These are phyloP conservation scores for Calyptommatus sinebrachiatus DNA, from an alignment of 2,113 vertebrate species.

Conservation along the genomic window DNA sequence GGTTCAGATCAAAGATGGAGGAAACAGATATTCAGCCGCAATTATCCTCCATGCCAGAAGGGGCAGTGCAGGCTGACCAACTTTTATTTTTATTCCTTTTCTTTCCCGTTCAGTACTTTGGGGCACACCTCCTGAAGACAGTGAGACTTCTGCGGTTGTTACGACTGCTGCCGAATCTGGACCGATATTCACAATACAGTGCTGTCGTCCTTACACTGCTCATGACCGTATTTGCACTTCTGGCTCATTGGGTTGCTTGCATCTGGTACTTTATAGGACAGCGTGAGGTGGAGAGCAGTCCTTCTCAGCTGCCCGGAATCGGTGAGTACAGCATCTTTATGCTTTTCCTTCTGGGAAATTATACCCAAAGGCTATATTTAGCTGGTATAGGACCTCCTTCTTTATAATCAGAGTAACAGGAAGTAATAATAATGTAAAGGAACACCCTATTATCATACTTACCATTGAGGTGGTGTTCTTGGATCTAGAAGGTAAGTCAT, in stretches of 20 bases:
- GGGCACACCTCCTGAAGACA: conserved; percentile 70
- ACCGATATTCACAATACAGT: conserved; percentile 71
- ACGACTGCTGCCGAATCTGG: conserved; percentile 67
- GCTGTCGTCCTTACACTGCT: conserved; percentile 69
- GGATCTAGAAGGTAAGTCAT: too few species aligned
- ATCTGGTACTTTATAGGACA: conserved; percentile 74
- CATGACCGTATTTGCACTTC: conserved; percentile 71
- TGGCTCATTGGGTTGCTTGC: conserved; percentile 74
- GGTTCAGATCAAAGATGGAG: too few species aligned
- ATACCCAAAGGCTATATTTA: too few species aligned
- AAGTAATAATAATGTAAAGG: too few species aligned
- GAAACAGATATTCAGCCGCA: too few species aligned
- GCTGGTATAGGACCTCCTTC: too few species aligned
- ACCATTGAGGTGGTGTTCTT: too few species aligned
- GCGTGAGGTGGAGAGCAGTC: conserved; percentile 68
- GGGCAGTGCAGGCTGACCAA: neutral
- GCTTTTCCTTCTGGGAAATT: too few species aligned
- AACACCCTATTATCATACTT: too few species aligned
- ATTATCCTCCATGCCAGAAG: neutral
- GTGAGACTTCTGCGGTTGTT: conserved; percentile 67
- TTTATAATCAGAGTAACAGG: too few species aligned
- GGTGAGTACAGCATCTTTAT: conserved; percentile 37
- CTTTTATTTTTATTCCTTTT: neutral
- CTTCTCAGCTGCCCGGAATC: conserved; percentile 63
- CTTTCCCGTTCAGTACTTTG: conserved; percentile 60